Conservation (phyloP, 1,140 invertebrate genomes). For the Drosophila suzukii region DNA sequence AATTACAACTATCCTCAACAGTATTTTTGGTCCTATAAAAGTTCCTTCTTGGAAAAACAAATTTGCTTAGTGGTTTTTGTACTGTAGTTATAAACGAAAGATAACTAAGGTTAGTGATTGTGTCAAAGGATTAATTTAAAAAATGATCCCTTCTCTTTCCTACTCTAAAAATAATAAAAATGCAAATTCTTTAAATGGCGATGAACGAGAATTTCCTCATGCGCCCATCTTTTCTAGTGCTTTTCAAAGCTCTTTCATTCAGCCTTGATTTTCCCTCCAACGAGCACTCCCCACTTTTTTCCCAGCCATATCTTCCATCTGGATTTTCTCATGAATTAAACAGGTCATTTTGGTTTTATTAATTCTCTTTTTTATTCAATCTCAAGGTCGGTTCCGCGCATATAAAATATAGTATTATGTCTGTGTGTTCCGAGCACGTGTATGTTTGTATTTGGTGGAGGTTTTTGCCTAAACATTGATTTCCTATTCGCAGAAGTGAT, state of each 20-base stretch:
- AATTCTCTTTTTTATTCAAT: conserved; percentile 30
- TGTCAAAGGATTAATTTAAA: too few species aligned
- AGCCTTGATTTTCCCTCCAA: conserved; percentile 28
- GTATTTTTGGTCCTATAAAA: too few species aligned
- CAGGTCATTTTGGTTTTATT: conserved; percentile 35
- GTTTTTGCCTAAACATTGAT: conserved; percentile 32
- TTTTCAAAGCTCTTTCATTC: conserved; percentile 21
- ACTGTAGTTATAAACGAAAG: too few species aligned
- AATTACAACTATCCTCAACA: too few species aligned
- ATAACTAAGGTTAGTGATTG: too few species aligned
- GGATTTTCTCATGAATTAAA: conserved; percentile 39
- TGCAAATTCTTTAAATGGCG: not conserved
- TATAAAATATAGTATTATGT: not conserved
- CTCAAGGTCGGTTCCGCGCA: conserved; percentile 34
- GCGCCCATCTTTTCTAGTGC: not conserved
- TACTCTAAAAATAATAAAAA: not conserved
- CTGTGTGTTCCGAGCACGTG: conserved; percentile 1
- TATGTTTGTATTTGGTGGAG: not conserved
- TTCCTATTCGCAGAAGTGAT: conserved; percentile 36
- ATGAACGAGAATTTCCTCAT: not conserved
- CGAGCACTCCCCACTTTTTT: conserved; percentile 27
- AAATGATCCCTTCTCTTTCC: too few species aligned
- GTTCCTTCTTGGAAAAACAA: too few species aligned
- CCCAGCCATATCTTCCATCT: conserved; percentile 38
- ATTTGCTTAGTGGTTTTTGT: too few species aligned